phyloP scores from a whole-genome alignment of 2,113 vertebrate species.

The Thunnus maccoyii region DNA sequence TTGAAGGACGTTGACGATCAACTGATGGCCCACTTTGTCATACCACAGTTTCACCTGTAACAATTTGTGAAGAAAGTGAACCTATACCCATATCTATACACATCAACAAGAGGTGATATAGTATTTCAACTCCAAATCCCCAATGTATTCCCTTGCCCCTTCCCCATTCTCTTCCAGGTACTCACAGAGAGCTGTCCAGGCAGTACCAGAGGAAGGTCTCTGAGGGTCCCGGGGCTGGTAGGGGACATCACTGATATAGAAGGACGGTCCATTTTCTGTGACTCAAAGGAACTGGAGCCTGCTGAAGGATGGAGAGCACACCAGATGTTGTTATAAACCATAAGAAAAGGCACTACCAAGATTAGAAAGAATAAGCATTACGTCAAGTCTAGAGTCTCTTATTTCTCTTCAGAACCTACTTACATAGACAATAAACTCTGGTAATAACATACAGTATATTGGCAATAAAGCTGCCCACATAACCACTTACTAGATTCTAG shows the following conservation, averaged over 20 bases:
- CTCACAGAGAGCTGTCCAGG: conserved; percentile 98
- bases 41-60: conserved; percentile 97
- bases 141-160: neutral
- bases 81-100: neutral
- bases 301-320: conserved; percentile 67
- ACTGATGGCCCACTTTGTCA: conserved; percentile 97
- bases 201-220: conserved; percentile 93
- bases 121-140: neutral
- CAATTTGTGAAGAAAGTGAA: neutral
- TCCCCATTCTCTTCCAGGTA: conserved; percentile 26
- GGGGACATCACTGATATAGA: conserved; percentile 99
- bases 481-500: conserved; percentile 93
- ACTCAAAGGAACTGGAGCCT: conserved; percentile 99
- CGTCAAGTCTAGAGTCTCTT: neutral
- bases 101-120: neutral
- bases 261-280: conserved; percentile 98
- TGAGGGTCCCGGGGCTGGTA: conserved; percentile 94
- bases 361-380: neutral
- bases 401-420: neutral
- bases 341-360: neutral
- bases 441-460: neutral
- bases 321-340: neutral
- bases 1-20: conserved; percentile 98
- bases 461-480: neutral
- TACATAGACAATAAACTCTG: neutral